A percentile compares a stretch with the other conserved stretches of the same genome.
Conservation (phyloP, 2,797 vertebrate species). For the Hydrolagus colliei region DNA sequence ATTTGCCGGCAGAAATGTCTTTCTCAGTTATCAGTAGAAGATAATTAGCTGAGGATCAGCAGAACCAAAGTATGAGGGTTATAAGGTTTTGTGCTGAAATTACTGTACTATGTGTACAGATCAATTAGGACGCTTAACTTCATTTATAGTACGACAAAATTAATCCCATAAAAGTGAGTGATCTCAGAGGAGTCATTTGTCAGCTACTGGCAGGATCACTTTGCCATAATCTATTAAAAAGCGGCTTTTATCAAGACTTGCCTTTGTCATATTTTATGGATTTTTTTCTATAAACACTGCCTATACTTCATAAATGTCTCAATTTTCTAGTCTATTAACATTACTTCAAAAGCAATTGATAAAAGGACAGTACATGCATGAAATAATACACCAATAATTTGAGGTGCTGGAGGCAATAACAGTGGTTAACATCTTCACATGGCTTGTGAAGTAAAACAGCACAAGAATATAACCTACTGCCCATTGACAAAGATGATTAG, state of each 20-base stretch:
- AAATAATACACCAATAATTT: conserved; percentile 94
- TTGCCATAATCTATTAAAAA: conserved; percentile 94
- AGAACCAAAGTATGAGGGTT: conserved; percentile 50
- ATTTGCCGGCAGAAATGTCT: conserved; percentile 47
- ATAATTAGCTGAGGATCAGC: conserved; percentile 71
- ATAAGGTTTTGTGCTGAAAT: conserved; percentile 66
- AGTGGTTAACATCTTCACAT: conserved; percentile 73
- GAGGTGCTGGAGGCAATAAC: conserved; percentile 85
- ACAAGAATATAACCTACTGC: conserved; percentile 79
- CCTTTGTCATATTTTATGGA: conserved; percentile 92
- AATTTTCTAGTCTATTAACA: conserved; percentile 99
- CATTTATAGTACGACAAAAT: conserved; percentile 87
- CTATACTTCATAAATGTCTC: conserved; percentile 99
- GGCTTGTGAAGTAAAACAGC: conserved; percentile 75
- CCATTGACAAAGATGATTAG: conserved; percentile 1
- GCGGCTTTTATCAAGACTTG: conserved; percentile 90
- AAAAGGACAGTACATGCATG: conserved; percentile 90
- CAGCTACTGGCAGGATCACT: conserved; percentile 78
- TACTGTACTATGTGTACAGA: conserved; percentile 66
- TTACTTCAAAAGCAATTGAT: conserved; percentile 95
- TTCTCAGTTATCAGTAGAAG: conserved; percentile 62
- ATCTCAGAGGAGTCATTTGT: conserved; percentile 82
- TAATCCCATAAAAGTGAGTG: conserved; percentile 83
- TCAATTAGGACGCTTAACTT: conserved; percentile 93
- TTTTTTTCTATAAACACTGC: conserved; percentile 95